Conservation (phyloP, 2,113 vertebrate genomes). For the Mustelus asterias region DNA sequence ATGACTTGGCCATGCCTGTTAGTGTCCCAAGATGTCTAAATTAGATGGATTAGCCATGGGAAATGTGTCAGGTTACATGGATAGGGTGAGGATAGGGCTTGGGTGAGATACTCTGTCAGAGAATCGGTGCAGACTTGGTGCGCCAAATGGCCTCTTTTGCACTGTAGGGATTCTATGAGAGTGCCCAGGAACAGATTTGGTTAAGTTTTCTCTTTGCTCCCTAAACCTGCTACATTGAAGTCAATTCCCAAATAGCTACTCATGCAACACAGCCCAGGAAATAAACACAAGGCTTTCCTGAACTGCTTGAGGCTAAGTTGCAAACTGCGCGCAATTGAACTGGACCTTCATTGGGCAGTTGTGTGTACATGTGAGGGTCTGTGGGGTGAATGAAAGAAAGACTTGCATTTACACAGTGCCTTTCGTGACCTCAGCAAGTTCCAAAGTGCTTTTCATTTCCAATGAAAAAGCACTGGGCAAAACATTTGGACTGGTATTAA, state of each 20-base stretch:
- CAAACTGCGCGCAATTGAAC: background rate
- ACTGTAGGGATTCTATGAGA: too few relatives aligned
- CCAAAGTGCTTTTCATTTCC: background rate
- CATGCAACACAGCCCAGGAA: background rate
- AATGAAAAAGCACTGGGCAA: background rate
- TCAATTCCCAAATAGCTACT: background rate
- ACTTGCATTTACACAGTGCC: background rate
- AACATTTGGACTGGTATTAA: background rate
- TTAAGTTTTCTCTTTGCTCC: background rate
- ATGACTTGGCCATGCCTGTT: too few relatives aligned
- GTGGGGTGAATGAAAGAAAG: too few relatives aligned
- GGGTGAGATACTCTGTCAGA: too few relatives aligned
- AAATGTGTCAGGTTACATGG: too few relatives aligned
- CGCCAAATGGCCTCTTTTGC: too few relatives aligned
- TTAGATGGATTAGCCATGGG: too few relatives aligned
- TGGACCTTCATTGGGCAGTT: background rate
- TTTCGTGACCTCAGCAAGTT: background rate
- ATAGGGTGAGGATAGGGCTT: too few relatives aligned
- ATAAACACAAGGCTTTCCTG: background rate
- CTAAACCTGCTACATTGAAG: background rate
- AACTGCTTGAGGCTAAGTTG: too few relatives aligned
- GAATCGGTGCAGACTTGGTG: too few relatives aligned
- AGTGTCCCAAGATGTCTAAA: too few relatives aligned
- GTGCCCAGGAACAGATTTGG: background rate
- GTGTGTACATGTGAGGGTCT: background rate